Base-by-base conservation (phyloP, 2,113 vertebrate species). In the Cynocephalus volans region DNA sequence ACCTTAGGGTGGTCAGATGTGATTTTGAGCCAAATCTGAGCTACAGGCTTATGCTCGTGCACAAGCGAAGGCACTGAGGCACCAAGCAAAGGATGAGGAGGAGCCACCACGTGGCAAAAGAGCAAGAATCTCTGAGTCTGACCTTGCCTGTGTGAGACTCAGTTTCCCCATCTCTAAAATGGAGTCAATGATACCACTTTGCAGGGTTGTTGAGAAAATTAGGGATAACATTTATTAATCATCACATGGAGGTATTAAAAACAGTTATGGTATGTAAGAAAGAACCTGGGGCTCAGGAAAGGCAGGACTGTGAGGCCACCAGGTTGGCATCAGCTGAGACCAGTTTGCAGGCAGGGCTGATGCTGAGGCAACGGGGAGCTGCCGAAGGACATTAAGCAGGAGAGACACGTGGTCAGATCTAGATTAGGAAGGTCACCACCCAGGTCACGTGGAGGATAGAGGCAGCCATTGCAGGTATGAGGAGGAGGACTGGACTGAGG, bases 41-140 rank as follows among this genome's bases (percentile, higher is more conserved):
- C 8, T 1, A 9, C 7, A 3, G 52, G 6, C 8, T 72, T 24
- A 52, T 2, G 45, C 62, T 72, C 2, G 6, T 1, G 13, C n/a
- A 11, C 60, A 18, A 60, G 31, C 31, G 54, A 62, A 89, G 65
- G 12, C 50, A 21, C 82, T 13, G 56, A 90, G 67, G 81, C 69
- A 64, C 17, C 50, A 31, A 62, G 23, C 12, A 60, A 62, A 82
- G 13, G 75, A 45, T 54, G 60, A 12, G 14, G 45, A 33, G 62
- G 31, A 69, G 33, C 19, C 11, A 3, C 31, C n/a, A 4, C 1
- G 6, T 4, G 50, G 73, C 5, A 69, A 28, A 52, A 23, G 58
- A 64, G n/a, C n/a, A 2, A 1, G 11, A 31, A 17, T n/a, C 82
- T 82, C 87, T 7, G 41, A 69, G 36, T 33, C 15, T 0, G 18